A percentile compares a stretch with the other conserved stretches of the same genome.
Evolutionary conservation across 1,140 invertebrate genomes (phyloP).

Genomic region (Luehdorfia chinensis): DNA sequence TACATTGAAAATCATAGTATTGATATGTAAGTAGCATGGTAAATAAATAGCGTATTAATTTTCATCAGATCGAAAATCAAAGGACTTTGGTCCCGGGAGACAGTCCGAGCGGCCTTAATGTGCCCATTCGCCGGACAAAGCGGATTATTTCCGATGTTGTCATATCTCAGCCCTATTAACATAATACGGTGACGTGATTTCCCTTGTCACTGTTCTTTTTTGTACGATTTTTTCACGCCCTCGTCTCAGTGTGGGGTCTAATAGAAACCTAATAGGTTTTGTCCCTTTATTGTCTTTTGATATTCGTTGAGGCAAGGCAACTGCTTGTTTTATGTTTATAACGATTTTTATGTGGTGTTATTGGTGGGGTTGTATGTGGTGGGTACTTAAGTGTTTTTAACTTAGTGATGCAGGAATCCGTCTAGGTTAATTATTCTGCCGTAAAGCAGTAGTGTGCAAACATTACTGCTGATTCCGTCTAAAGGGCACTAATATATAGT

Average conservation of each 20-base stretch:
- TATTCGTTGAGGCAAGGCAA: slow-evolving; percentile 19
- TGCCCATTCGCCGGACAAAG: slow-evolving; percentile 60
- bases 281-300: slow-evolving; percentile 13
- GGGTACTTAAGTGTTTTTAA: not conserved
- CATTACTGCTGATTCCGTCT: no score
- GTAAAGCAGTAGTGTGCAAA: no score
- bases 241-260: slow-evolving; percentile 49
- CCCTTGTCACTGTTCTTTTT: slow-evolving; percentile 45
- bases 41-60: slow-evolving; percentile 60
- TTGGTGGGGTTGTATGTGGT: no score
- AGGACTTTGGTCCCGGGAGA: slow-evolving; percentile 48
- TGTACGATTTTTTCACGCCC: slow-evolving; percentile 35
- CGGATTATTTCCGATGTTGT: slow-evolving; percentile 67
- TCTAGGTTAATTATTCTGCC: no score
- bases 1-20: no score
- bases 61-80: slow-evolving; percentile 69
- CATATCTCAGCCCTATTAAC: slow-evolving; percentile 59
- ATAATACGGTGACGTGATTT: slow-evolving; percentile 59
- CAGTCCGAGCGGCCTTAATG: slow-evolving; percentile 51
- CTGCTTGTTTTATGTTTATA: slow-evolving; percentile 9
- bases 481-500: no score
- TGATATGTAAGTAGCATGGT: no score
- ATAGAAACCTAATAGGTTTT: slow-evolving; percentile 19
- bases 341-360: no score
- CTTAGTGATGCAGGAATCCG: no score